Evolutionary conservation across 1,140 invertebrate species (phyloP).

Genomic region (Pogonomyrmex barbatus): DNA sequence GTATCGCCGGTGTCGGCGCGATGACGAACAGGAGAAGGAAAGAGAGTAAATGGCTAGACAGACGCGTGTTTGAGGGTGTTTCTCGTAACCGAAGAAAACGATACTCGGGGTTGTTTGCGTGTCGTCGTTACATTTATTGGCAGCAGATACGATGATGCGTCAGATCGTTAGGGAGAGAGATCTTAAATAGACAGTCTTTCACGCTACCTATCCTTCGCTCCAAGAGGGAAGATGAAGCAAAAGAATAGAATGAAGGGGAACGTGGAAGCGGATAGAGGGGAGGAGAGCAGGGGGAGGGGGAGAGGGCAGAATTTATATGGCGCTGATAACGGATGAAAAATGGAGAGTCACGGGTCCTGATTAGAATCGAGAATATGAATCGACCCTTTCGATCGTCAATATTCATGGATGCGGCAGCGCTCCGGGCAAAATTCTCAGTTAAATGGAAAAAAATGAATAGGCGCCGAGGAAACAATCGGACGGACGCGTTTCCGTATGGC

Average conservation of each 20-base stretch:
- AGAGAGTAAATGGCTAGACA: neutral
- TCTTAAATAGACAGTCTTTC: conserved; percentile 62
- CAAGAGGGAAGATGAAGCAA: conserved; percentile 31
- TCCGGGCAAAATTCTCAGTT: conserved; percentile 50
- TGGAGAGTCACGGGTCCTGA: conserved; percentile 70
- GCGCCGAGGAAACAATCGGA: conserved; percentile 38
- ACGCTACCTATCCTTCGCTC: neutral
- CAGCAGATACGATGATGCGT: conserved; percentile 70
- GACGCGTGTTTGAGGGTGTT: conserved; percentile 15
- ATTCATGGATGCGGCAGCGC: conserved; percentile 65
- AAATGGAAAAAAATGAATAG: conserved; percentile 41
- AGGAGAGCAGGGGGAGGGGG: neutral
- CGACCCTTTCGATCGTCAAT: conserved; percentile 69
- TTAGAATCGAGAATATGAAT: conserved; percentile 76
- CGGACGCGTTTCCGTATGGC: conserved; percentile 23
- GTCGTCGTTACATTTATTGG: conserved; percentile 66
- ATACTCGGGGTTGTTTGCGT: conserved; percentile 39
- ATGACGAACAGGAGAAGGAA: conserved; percentile 13
- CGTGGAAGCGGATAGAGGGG: neutral
- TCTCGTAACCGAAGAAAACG: conserved; percentile 33
- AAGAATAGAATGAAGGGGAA: conserved; percentile 1
- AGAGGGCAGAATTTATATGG: conserved; percentile 59
- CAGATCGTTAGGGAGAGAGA: conserved; percentile 67
- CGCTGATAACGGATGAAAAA: conserved; percentile 74
- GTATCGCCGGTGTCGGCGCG: conserved; percentile 19